Evolutionary conservation across 2,888 invertebrate genomes (phyloP).

Genomic region (Folsomia manolachei): DNA sequence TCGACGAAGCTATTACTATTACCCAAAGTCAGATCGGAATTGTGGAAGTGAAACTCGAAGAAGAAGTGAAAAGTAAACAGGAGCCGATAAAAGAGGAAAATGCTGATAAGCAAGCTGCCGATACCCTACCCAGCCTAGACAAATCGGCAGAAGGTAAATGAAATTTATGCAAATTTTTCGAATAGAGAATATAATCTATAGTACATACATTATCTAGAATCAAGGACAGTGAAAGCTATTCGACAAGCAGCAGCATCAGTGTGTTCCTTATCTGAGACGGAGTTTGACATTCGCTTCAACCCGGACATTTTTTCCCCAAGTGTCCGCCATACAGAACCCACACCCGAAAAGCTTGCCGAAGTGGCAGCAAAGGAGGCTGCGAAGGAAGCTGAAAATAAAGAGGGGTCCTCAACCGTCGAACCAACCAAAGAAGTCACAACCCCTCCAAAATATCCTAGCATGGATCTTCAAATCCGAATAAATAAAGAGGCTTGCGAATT

Average conservation of each 20-base stretch:
- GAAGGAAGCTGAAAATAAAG: neutral
- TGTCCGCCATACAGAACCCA: slow-evolving; percentile 73
- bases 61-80: neutral
- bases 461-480: slow-evolving; percentile 56
- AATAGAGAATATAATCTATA: too few species aligned
- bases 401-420: neutral
- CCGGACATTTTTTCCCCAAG: slow-evolving; percentile 96
- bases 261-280: slow-evolving; percentile 89
- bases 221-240: slow-evolving; percentile 59
- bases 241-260: slow-evolving; percentile 86
- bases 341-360: slow-evolving; percentile 53
- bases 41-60: neutral
- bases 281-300: slow-evolving; percentile 96
- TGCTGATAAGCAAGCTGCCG: slow-evolving; percentile 87
- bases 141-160: slow-evolving; percentile 51
- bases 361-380: neutral
- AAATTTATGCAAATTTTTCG: neutral
- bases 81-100: slow-evolving; percentile 59
- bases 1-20: neutral
- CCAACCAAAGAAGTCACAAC: slow-evolving; percentile 25
- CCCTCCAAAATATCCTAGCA: slow-evolving; percentile 46
- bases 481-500: slow-evolving; percentile 96
- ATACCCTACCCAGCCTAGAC: slow-evolving; percentile 81
- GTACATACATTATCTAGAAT: too few species aligned
- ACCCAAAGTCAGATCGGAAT: neutral